Evolutionary conservation across 2,797 vertebrate genomes (phyloP).

Genomic region (Hipposideros larvatus): DNA sequence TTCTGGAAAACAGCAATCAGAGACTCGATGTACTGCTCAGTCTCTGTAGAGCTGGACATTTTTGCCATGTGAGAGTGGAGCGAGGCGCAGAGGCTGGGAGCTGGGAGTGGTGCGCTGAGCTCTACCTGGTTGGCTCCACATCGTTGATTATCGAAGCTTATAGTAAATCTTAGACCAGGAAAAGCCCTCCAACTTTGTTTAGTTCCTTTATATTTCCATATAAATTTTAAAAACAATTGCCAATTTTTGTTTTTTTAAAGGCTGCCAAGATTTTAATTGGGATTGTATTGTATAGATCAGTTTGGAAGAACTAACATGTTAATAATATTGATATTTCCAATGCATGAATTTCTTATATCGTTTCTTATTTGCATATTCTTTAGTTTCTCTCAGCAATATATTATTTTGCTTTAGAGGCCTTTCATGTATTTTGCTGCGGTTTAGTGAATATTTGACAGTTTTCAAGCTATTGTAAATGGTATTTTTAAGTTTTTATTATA

Average conservation of each 20-base stretch:
- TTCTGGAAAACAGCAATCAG: too few species aligned
- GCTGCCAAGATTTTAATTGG: too few species aligned
- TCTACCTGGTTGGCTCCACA: neutral
- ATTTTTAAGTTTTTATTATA: neutral
- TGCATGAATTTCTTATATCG: neutral
- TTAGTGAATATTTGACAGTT: neutral
- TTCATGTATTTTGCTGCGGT: neutral
- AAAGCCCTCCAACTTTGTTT: neutral
- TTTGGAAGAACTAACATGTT: neutral
- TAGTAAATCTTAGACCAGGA: neutral
- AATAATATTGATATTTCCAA: neutral
- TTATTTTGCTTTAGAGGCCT: neutral
- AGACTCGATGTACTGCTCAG: too few species aligned
- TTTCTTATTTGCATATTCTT: neutral
- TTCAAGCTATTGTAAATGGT: neutral
- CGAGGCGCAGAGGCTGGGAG: too few species aligned
- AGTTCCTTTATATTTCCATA: neutral
- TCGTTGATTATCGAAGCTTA: neutral
- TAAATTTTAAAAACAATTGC: neutral
- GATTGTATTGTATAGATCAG: neutral
- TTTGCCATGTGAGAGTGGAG: too few species aligned
- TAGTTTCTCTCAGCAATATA: neutral
- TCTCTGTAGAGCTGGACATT: too few species aligned
- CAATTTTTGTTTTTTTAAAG: neutral
- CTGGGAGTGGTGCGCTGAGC: too few species aligned